Evolutionary conservation across 1,140 invertebrate species (phyloP).

Genomic region (Proctacanthus coquilletti): DNA sequence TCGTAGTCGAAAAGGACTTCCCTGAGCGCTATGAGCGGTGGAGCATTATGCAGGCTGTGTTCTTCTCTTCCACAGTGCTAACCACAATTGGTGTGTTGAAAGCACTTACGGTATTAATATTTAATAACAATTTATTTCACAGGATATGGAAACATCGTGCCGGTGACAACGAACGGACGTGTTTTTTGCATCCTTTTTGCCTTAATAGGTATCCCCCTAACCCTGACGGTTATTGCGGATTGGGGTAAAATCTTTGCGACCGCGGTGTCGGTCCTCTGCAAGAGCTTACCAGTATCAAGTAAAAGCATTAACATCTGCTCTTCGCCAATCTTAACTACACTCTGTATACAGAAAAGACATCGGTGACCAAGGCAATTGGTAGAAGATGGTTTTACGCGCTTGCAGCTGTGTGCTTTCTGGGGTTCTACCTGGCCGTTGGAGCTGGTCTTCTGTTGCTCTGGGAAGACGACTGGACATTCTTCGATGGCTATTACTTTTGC

Average conservation of each 20-base stretch:
- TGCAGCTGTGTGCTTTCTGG: constrained; percentile 51
- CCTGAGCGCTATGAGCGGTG: constrained; percentile 45
- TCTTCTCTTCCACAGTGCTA: constrained; percentile 70
- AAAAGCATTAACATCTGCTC: no score
- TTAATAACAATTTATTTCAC: constrained; percentile 14
- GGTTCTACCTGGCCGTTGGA: constrained; percentile 62
- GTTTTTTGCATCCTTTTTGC: constrained; percentile 87
- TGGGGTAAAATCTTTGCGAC: constrained; percentile 76
- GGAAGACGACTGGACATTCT: constrained; percentile 81
- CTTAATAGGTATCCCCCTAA: constrained; percentile 82
- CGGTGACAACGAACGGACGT: constrained; percentile 68
- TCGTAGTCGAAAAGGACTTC: constrained; percentile 37
- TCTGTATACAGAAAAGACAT: constrained; percentile 24
- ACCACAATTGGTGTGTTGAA: constrained; percentile 61
- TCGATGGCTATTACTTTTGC: constrained; percentile 87
- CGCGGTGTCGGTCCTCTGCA: constrained; percentile 47
- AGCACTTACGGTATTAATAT: neutral
- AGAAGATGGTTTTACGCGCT: constrained; percentile 47
- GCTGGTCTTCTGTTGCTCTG: constrained; percentile 55
- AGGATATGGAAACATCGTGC: constrained; percentile 94
- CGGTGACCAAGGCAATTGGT: constrained; percentile 29
- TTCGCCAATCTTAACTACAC: no score
- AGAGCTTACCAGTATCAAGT: constrained; percentile 35
- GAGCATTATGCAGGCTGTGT: constrained; percentile 63
- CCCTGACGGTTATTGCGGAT: constrained; percentile 83